phyloP scores from a whole-genome alignment of 1,140 invertebrate species.

The Nylanderia fulva region DNA sequence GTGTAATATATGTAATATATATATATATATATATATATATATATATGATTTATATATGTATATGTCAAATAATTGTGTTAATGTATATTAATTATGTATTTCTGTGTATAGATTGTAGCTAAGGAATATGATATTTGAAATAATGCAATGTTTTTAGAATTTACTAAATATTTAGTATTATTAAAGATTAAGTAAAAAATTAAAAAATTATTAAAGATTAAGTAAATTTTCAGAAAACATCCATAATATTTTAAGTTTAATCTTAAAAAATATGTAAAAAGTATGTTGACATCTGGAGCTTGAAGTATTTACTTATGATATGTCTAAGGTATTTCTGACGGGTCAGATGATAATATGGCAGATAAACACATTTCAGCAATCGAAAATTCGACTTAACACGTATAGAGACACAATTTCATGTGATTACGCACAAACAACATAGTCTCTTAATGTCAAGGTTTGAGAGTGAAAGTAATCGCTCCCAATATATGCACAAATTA shows the following conservation, averaged over 20 bases:
- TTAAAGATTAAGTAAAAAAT: too few species aligned
- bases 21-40: too few species aligned
- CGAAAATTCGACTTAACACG: neutral
- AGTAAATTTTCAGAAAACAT: neutral
- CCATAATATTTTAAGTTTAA: neutral
- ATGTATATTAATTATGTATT: neutral
- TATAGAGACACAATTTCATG: neutral
- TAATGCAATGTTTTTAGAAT: neutral
- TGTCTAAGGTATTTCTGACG: neutral
- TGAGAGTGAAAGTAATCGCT: conserved; percentile 44
- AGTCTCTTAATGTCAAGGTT: conserved; percentile 51
- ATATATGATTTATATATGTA: too few species aligned
- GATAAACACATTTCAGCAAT: conserved; percentile 14
- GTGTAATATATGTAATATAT: too few species aligned
- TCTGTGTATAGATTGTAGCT: neutral
- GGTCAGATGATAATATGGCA: neutral
- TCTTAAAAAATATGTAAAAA: neutral
- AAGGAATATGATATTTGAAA: neutral
- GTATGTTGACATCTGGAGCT: neutral
- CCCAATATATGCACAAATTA: conserved; percentile 23
- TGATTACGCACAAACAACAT: neutral
- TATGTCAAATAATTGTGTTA: too few species aligned
- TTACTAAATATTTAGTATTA: neutral
- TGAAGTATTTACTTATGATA: conserved; percentile 7
- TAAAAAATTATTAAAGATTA: neutral